Conservation (phyloP, 1,140 invertebrate genomes). For the Cataglyphis hispanica region DNA sequence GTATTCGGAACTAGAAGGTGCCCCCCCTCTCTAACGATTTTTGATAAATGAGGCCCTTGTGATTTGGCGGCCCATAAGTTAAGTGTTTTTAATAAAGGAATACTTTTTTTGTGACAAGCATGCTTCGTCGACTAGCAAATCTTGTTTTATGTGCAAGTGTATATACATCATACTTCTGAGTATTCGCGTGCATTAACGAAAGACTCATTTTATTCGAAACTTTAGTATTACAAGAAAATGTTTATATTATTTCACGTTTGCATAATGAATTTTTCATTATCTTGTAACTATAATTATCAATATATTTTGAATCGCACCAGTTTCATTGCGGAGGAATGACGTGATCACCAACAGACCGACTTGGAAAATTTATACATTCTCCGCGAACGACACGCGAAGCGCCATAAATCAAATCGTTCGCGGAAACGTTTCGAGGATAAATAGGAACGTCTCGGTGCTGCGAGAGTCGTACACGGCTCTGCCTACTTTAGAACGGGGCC, state of each 20-base stretch:
- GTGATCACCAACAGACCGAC: constrained; percentile 23
- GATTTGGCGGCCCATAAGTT: not conserved
- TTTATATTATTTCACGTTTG: not conserved
- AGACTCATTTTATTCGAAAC: not conserved
- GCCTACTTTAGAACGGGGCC: constrained; percentile 39
- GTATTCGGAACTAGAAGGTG: not conserved
- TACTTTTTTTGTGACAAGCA: not conserved
- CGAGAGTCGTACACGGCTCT: constrained; percentile 9
- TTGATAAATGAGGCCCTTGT: constrained; percentile 5
- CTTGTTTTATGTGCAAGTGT: not conserved
- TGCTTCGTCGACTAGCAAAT: not conserved
- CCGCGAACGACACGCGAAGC: constrained; percentile 7
- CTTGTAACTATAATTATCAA: not conserved
- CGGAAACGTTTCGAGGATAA: constrained; percentile 33
- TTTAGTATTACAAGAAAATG: not conserved
- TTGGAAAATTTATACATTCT: constrained; percentile 43
- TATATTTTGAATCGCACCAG: not conserved
- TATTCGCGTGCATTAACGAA: not conserved
- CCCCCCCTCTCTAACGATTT: not conserved
- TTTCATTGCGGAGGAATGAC: not conserved
- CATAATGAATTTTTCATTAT: not conserved
- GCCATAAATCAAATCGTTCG: constrained; percentile 61
- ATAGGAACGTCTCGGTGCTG: constrained; percentile 47
- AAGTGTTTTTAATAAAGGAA: not conserved
- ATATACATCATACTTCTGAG: not conserved